phyloP scores from a whole-genome alignment of 2,797 vertebrate genomes.

The Scarus forsteni region DNA sequence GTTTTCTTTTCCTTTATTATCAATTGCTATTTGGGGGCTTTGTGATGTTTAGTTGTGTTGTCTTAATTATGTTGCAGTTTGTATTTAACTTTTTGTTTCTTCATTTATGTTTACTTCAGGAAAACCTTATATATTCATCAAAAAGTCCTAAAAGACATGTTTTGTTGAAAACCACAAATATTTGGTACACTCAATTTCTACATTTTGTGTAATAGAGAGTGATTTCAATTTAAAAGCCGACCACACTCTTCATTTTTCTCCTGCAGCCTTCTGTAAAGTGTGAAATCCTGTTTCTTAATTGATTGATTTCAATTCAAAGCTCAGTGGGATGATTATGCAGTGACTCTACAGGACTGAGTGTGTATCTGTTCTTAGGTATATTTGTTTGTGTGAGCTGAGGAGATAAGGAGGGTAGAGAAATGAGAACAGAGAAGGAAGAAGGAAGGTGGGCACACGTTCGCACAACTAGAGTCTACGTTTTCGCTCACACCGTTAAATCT shows the following conservation, averaged over 20 bases:
- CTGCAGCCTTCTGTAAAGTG: constrained; percentile 64
- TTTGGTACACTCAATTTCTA: constrained; percentile 28
- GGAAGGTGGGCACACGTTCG: constrained; percentile 19
- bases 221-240: constrained; percentile 60
- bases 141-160: too few relatives aligned
- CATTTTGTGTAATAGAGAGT: constrained; percentile 48
- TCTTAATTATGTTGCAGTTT: too few relatives aligned
- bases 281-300: constrained; percentile 75
- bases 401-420: constrained; percentile 36
- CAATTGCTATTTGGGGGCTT: too few relatives aligned
- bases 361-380: constrained; percentile 30
- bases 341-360: constrained; percentile 15
- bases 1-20: too few relatives aligned
- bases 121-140: too few relatives aligned
- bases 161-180: too few relatives aligned
- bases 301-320: constrained; percentile 71
- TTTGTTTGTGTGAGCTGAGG: constrained; percentile 39
- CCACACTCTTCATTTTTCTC: constrained; percentile 44
- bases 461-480: constrained; percentile 41
- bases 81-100: too few relatives aligned
- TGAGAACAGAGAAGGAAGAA: constrained; percentile 8
- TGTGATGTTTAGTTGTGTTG: too few relatives aligned
- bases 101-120: too few relatives aligned
- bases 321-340: constrained; percentile 52
- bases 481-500: constrained; percentile 52